Conservation (phyloP, 2,888 invertebrate genomes). For the Erannis defoliaria region DNA sequence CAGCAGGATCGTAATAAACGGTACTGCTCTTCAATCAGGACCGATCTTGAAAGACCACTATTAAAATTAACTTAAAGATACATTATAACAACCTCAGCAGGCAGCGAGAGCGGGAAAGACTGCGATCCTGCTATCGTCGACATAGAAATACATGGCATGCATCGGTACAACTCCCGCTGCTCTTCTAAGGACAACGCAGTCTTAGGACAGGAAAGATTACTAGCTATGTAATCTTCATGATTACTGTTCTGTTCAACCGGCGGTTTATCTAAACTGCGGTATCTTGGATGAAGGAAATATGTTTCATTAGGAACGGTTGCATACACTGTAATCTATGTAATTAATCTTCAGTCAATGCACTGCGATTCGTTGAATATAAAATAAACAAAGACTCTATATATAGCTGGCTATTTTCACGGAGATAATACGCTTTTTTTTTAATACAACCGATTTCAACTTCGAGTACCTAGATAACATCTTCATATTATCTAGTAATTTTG, state of each 20-base stretch:
- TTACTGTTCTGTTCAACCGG: constrained; percentile 29
- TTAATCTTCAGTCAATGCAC: constrained; percentile 31
- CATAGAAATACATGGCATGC: neutral
- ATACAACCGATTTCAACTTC: no score
- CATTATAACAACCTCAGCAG: neutral
- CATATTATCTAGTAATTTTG: no score
- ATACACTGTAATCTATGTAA: constrained; percentile 27
- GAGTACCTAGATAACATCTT: no score
- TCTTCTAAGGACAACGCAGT: neutral
- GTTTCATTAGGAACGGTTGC: constrained; percentile 29
- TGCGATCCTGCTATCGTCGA: neutral
- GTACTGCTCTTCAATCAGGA: neutral
- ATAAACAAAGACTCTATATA: neutral
- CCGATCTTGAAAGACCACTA: neutral
- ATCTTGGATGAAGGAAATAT: constrained; percentile 28
- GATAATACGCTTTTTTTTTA: no score
- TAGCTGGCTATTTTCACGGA: no score
- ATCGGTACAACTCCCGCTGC: neutral
- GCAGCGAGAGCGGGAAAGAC: neutral
- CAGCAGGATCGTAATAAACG: neutral
- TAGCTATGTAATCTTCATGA: constrained; percentile 38
- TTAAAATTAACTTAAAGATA: neutral
- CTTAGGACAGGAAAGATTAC: constrained; percentile 29
- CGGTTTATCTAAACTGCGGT: constrained; percentile 24
- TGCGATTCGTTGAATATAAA: constrained; percentile 11